phyloP scores from a whole-genome alignment of 2,113 vertebrate genomes.

The Hemiprocne comata region DNA sequence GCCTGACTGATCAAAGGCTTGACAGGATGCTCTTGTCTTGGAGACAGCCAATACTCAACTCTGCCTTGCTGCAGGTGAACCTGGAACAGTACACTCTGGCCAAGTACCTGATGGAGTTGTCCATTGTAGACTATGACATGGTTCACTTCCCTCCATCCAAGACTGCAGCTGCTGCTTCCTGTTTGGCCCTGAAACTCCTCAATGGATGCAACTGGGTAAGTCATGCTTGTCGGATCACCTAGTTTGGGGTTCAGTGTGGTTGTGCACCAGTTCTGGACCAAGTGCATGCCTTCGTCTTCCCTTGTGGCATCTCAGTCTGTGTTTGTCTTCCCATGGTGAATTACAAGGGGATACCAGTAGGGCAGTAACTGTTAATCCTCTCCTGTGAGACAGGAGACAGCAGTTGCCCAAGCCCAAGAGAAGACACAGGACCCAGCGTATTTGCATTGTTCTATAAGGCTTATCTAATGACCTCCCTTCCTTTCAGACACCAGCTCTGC shows the following conservation, averaged over 20 bases:
- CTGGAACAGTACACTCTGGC: constrained; percentile 81
- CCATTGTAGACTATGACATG: constrained; percentile 87
- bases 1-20: background rate
- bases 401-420: background rate
- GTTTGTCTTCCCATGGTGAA: background rate
- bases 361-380: background rate
- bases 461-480: background rate
- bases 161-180: constrained; percentile 82
- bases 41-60: background rate
- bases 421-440: background rate
- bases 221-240: background rate
- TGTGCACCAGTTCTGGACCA: background rate
- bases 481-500: constrained; percentile 73
- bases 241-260: background rate
- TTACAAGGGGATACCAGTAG: background rate
- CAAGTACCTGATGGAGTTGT: constrained; percentile 88
- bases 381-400: background rate
- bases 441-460: background rate
- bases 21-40: background rate
- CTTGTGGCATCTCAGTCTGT: background rate
- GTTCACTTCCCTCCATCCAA: constrained; percentile 84
- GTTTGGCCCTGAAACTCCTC: constrained; percentile 82
- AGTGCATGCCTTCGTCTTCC: background rate
- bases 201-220: constrained; percentile 83
- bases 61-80: constrained; percentile 76